These are phyloP conservation scores for Enteromius treurensis DNA, from an alignment of 2,797 vertebrate genomes.

Conservation along the genomic window DNA sequence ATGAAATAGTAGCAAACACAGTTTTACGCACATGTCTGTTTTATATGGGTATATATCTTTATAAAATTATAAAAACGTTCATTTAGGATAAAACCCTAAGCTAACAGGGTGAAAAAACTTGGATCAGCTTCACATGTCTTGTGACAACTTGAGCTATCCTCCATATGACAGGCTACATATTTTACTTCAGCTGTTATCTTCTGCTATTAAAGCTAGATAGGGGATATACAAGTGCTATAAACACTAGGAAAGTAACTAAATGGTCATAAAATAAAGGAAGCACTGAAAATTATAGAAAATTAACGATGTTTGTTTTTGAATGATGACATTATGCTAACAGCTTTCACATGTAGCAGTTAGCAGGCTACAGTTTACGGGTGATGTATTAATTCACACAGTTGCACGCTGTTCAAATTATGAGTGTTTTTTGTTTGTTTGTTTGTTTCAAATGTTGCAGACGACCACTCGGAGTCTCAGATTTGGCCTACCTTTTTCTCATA, in stretches of 20 bases:
- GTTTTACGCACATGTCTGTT: background rate
- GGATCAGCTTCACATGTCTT: background rate
- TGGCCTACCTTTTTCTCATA: conserved; percentile 37
- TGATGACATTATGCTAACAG: background rate
- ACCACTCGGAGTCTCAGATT: background rate
- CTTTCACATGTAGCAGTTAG: conserved; percentile 33
- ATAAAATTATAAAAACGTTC: background rate
- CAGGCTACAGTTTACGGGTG: background rate
- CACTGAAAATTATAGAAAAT: background rate
- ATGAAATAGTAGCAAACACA: background rate
- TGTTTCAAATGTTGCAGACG: background rate
- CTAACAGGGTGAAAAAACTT: background rate
- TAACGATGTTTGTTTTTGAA: background rate
- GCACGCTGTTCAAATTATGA: background rate
- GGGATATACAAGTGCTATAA: background rate
- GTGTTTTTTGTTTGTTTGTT: background rate
- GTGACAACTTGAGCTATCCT: conserved; percentile 1
- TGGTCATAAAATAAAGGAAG: background rate
- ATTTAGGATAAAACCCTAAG: background rate
- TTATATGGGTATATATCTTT: background rate
- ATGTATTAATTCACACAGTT: background rate
- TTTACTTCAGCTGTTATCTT: conserved; percentile 14
- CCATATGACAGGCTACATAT: conserved; percentile 11
- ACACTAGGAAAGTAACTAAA: background rate
- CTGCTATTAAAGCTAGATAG: background rate